Evolutionary conservation across 2,113 vertebrate species (phyloP).

Genomic region (Ascaphus truei): DNA sequence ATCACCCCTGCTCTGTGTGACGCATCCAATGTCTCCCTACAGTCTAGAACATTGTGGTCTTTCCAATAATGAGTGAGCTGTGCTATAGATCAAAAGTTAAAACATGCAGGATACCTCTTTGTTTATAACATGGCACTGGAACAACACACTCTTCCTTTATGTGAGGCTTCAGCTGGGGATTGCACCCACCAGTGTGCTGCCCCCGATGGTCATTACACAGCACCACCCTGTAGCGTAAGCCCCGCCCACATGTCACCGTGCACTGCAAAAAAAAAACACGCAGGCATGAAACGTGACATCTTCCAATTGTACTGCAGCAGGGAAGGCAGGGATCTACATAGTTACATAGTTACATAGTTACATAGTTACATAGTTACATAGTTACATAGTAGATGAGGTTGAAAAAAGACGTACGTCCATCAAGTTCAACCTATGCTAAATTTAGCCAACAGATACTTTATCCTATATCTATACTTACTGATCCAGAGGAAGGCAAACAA

Average conservation of each 20-base stretch:
- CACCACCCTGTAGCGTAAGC: constrained; percentile 86
- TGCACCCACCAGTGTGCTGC: constrained; percentile 85
- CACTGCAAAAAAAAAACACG: constrained; percentile 66
- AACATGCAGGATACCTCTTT: constrained; percentile 66
- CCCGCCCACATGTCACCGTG: constrained; percentile 86
- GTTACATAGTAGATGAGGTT: too few species aligned
- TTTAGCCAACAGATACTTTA: too few species aligned
- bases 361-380: too few species aligned
- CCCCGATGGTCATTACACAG: constrained; percentile 85
- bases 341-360: too few species aligned
- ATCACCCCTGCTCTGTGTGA: not conserved
- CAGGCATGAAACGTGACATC: too few species aligned
- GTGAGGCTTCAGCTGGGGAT: constrained; percentile 75
- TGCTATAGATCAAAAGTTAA: too few species aligned
- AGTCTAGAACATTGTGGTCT: too few species aligned
- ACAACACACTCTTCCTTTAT: constrained; percentile 90
- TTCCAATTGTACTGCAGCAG: not conserved
- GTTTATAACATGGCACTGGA: constrained; percentile 80
- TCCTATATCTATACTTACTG: too few species aligned
- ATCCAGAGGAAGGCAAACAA: too few species aligned
- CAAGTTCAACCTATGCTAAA: too few species aligned
- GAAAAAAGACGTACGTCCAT: too few species aligned
- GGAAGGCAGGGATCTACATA: not conserved
- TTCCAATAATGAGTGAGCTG: too few species aligned
- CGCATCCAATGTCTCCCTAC: not conserved